Conservation (phyloP, 2,113 vertebrate genomes). For the Phasianus colchicus region DNA sequence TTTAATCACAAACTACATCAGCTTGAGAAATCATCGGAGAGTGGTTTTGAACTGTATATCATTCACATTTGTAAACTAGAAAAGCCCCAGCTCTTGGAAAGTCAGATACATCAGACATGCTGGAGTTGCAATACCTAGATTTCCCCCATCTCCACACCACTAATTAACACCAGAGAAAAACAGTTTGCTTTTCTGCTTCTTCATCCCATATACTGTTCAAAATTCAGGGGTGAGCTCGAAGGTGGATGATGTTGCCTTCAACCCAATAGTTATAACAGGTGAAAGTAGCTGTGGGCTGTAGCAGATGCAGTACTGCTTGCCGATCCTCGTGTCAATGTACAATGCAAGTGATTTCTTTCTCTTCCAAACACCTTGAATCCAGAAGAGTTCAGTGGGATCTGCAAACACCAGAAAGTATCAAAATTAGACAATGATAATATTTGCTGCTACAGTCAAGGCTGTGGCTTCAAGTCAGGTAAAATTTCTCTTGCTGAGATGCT, state of each 20-base stretch:
- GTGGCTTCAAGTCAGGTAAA: neutral
- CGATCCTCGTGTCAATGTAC: neutral
- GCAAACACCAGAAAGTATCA: neutral
- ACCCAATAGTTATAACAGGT: neutral
- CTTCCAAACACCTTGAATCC: neutral
- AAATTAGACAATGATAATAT: neutral
- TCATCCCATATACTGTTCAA: neutral
- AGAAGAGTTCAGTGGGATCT: neutral
- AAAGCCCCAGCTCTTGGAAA: neutral
- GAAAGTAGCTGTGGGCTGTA: neutral
- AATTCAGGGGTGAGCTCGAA: neutral
- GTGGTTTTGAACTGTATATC: neutral
- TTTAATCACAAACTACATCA: neutral
- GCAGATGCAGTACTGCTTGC: rapidly evolving
- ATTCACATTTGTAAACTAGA: neutral
- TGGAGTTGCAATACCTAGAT: neutral
- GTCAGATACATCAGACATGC: neutral
- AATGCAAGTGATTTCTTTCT: rapidly evolving
- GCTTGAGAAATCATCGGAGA: neutral
- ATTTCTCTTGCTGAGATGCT: neutral
- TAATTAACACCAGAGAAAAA: neutral
- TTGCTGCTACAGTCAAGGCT: neutral
- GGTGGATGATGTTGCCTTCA: neutral
- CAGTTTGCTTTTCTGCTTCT: neutral
- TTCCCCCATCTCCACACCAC: neutral